Evolutionary conservation across 2,113 vertebrate genomes (phyloP).

Genomic region (Oncorhynchus kisutch): DNA sequence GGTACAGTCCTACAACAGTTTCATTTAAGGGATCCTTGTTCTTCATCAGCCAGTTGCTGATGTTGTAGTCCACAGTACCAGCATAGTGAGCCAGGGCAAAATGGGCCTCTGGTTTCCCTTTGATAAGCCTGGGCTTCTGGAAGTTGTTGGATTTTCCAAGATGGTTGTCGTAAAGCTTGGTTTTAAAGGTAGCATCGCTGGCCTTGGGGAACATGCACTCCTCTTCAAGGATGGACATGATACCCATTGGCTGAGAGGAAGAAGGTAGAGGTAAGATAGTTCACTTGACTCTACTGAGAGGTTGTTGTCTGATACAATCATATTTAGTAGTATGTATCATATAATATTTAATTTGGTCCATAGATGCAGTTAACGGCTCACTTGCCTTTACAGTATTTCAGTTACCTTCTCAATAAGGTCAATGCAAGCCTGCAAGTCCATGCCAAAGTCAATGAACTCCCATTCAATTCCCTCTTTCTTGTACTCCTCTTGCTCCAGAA

Average conservation of each 20-base stretch:
- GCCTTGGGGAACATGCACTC: constrained; percentile 75
- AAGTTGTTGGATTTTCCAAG: constrained; percentile 78
- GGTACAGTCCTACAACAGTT: constrained; percentile 83
- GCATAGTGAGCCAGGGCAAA: constrained; percentile 82
- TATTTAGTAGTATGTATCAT: too few species aligned
- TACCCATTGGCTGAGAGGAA: constrained; percentile 73
- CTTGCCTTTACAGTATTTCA: too few species aligned
- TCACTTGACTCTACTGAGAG: too few species aligned
- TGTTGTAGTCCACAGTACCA: constrained; percentile 87
- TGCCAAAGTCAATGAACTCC: constrained; percentile 81
- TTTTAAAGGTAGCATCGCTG: constrained; percentile 75
- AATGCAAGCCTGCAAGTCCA: constrained; percentile 82
- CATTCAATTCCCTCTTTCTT: constrained; percentile 73
- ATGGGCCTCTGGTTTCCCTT: constrained; percentile 82
- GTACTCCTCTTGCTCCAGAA: constrained; percentile 69
- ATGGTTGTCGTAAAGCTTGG: constrained; percentile 81
- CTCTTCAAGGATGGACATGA: constrained; percentile 79
- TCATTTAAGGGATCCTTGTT: constrained; percentile 88
- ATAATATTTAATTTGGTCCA: too few species aligned
- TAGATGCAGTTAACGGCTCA: too few species aligned
- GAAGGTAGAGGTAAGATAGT: too few species aligned
- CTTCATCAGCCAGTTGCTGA: constrained; percentile 84
- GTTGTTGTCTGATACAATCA: too few species aligned
- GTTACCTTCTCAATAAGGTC: constrained; percentile 83
- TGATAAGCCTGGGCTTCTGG: constrained; percentile 78